Base-by-base conservation (phyloP, 2,888 invertebrate genomes). In the Himalopsyche tibetana region DNA sequence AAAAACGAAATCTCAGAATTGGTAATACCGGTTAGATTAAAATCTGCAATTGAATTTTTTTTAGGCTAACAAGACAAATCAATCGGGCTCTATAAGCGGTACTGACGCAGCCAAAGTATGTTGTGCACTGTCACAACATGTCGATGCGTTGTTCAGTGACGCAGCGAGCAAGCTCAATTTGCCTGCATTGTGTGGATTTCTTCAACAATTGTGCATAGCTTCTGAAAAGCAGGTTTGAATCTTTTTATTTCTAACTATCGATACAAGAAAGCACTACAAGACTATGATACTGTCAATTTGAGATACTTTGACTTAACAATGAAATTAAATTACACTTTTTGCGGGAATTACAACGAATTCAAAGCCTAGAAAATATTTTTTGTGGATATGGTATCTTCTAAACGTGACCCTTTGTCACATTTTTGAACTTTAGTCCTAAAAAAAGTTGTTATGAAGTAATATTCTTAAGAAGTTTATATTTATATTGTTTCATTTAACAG, bases 91-190 rank as follows among this genome's bases (percentile, higher is more conserved):
- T 15, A 93, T 97, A 84, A 94, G 95, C 0, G 96, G 96, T 3
- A 94, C 96, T 6, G 96, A 97, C 85, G 97, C 98, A 0, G 97
- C 97, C 0, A 96, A 97, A 90, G 97, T 98, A 0, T 95, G 98
- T 85, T 98, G 98, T 91, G 96, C 97, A 0, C 92, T 99, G 12
- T 96, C 98, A 0, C 97, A 98, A 87, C 96, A 97, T 90, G 97
- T 98, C 0, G 99, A 99, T 90, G 96, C 98, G 89, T 91, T 99
- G 84, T 99, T 98, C 92, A 97, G 97, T 84, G 96, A 97, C 88
- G 96, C 98, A 1, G 97, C 98, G 0, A 94, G 97, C 84, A 96
- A 98, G 88, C 93, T 99, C 81, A 98, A 98, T 89, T 92, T 99
- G 83, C 96, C 96, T 11, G 96, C 98, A 0, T 92, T 99, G 55